Base-by-base conservation (phyloP, 2,113 vertebrate species). In the Erythrocebus patas region DNA sequence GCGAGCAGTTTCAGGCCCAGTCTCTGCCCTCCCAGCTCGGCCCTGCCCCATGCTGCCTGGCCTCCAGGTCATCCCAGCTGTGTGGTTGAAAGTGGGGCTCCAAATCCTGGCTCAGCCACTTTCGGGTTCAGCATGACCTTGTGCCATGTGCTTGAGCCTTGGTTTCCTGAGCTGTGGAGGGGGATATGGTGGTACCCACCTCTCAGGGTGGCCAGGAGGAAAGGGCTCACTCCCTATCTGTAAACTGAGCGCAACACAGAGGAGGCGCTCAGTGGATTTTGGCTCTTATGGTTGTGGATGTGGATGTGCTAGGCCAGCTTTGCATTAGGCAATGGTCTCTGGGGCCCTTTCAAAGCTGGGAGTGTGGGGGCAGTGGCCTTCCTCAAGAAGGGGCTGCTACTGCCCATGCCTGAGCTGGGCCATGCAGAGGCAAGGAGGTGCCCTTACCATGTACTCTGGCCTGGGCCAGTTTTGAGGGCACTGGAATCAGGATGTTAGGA, bases 261-360 rank as follows among this genome's bases (percentile, higher is more conserved):
- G 52, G 10, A 0, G 9, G 40, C 0, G 0, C 57, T 10, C 3
- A 0, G 0, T 8, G 13, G 66, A 27, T 4, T 81, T 70, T 10
- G 14, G 50, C 55, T 81, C 23, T 80, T 55, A 45, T 23, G 10
- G 7, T 52, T 3, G 13, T 2, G 10, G 50, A 38, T 20, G 70
- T 64, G 83, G 32, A 30, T 45, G 35, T 22, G n/a, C 48, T 40
- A 35, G 89, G 57, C 25, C 32, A 81, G 32, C 25, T 20, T 57
- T 92, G 27, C 25, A 50, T 72, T 7, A 22, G 66, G 35, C 76
- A 64, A 6, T 13, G 6, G 12, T 92, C 17, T 70, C 72, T 20
- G 40, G 43, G 61, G 17, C 50, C 35, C 43, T 75, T 88, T 68
- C 3, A 23, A 30, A 84, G 23, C 52, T 32, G 32, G 66, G 25